Percentiles rank a stretch among this genome's conserved stretches.
These are phyloP conservation scores for Podarcis raffonei DNA, from an alignment of 2,113 vertebrate species.

Conservation along the genomic window DNA sequence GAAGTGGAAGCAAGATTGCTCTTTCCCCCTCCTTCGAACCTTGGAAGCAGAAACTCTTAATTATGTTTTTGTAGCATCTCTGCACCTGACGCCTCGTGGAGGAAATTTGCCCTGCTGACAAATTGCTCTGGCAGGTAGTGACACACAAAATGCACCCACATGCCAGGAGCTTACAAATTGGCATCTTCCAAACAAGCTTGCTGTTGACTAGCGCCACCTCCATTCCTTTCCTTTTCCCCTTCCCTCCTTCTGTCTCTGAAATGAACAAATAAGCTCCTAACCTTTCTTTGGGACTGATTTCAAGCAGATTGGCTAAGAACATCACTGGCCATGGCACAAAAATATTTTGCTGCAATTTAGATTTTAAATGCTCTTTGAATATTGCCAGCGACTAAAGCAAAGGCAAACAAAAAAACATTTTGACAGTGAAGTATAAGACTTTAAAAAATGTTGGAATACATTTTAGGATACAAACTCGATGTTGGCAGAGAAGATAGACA, in stretches of 20 bases:
- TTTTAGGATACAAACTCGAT: slow-evolving; percentile 37
- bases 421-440: slow-evolving; percentile 18
- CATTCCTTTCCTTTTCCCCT: neutral
- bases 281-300: slow-evolving; percentile 21
- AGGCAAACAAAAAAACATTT: slow-evolving; percentile 44
- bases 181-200: slow-evolving; percentile 37
- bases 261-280: slow-evolving; percentile 7
- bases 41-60: slow-evolving; percentile 22
- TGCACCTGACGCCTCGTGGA: slow-evolving; percentile 46
- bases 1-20: slow-evolving; percentile 27
- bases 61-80: slow-evolving; percentile 45
- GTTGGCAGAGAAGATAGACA: slow-evolving; percentile 16
- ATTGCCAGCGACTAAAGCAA: slow-evolving; percentile 22
- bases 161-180: slow-evolving; percentile 41
- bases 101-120: slow-evolving; percentile 47
- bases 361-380: slow-evolving; percentile 43
- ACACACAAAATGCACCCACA: slow-evolving; percentile 43
- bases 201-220: slow-evolving; percentile 34
- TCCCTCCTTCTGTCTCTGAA: neutral
- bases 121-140: slow-evolving; percentile 58
- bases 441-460: neutral
- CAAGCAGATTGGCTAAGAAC: slow-evolving; percentile 11
- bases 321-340: neutral
- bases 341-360: neutral
- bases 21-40: neutral